Evolutionary conservation across 1,140 invertebrate genomes (phyloP), one percentile per base, ranked within the genome.

Genomic region (Eufriesea mexicana): DNA sequence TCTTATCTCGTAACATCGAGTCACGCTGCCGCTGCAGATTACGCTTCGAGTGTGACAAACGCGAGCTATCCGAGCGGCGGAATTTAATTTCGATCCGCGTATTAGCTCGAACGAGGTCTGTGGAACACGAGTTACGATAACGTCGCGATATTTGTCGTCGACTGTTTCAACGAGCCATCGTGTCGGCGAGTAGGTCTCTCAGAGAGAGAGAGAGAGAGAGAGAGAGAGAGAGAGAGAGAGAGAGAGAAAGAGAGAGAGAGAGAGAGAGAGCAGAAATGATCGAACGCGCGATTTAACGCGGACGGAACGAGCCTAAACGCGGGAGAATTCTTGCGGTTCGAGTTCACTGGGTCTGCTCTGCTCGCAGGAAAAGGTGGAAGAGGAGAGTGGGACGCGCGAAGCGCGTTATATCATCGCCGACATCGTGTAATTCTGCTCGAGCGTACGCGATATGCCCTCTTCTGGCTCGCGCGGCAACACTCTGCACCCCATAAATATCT

Each of bases 401-500:
- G 74, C 81, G 84, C 84, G 90, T 91, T 91, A 89, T 91, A 90
- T 91, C 90, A 90, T 79, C 72, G 84, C 75, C 89, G 87, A 91
- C 87, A 89, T 91, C 86, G 87, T 91, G 91, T 91, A 92, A 92
- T 92, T 92, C 91, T 90, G 89, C 89, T 87, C 88, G 86, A 88
- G 77, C 89, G 54, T 84, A 82, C 68, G 82, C 72, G 84, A 86
- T 89, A 67, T 57, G 78, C 79, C 76, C 81, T 83, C 83, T 62
- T 68, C 71, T 67, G 54, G 51, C 84, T 79, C 86, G 82, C 79
- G 47, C 86, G 79, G 89, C 64, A 83, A 88, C 88, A 83, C 90
- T 89, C 89, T 72, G 83, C 90, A 90, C 90, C 87, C 90, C 89
- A 92, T 91, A 93, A 92, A 93, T 92, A 92, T 91, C 90, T 90